Conservation (phyloP, 30 jellyfish, hydroid and myxozoan genomes). For the Hydractinia echinata region DNA sequence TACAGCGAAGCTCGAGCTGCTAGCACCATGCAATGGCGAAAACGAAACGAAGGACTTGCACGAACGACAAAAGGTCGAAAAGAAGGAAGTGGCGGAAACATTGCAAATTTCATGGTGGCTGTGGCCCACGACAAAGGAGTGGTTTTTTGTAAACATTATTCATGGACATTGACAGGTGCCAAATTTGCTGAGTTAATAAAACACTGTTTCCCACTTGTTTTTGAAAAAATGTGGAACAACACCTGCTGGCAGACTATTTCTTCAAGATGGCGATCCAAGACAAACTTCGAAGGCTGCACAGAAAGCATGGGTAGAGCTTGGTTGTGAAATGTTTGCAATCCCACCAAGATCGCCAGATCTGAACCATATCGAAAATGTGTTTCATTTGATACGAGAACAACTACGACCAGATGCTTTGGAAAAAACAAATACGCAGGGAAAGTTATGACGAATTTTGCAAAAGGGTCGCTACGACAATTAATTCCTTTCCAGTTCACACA, state of each 20-base stretch:
- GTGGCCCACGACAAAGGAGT: constrained; percentile 17
- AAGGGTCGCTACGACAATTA: background rate
- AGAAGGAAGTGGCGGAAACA: background rate
- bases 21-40: background rate
- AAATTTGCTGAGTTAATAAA: background rate
- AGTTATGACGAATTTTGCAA: background rate
- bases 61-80: background rate
- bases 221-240: background rate
- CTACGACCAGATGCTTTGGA: constrained; percentile 2
- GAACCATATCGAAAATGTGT: constrained; percentile 12
- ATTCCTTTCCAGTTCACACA: background rate
- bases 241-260: background rate
- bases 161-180: background rate
- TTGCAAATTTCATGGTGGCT: constrained; percentile 23
- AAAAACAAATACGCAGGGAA: background rate
- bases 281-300: background rate
- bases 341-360: constrained; percentile 31
- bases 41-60: background rate
- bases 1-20: constrained; percentile 9
- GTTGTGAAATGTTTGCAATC: constrained; percentile 8
- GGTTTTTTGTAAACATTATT: background rate
- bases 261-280: constrained; percentile 8
- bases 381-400: constrained; percentile 12
- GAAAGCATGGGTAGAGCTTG: background rate
- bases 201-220: background rate